Percentiles rank a stretch among this genome's conserved stretches.
Conservation (phyloP, 1,140 invertebrate genomes). For the Macrostomum lignano region DNA sequence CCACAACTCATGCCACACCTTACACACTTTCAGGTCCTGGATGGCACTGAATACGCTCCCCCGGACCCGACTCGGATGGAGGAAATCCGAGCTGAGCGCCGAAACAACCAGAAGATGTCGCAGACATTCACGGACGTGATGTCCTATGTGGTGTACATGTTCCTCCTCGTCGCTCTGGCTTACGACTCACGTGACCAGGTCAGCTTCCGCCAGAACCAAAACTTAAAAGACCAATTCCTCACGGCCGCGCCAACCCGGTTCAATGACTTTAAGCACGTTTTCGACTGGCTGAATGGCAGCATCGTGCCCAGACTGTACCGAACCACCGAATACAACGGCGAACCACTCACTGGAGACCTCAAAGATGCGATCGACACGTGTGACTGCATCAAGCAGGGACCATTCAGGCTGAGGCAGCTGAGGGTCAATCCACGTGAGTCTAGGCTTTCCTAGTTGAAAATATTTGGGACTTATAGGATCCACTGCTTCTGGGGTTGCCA, state of each 20-base stretch:
- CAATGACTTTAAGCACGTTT: no score
- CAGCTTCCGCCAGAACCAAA: constrained; percentile 36
- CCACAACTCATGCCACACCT: no score
- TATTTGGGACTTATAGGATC: no score
- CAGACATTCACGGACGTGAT: neutral
- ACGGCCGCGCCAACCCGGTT: no score
- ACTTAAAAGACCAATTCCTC: constrained; percentile 48
- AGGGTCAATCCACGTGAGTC: constrained; percentile 9
- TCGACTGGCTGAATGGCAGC: no score
- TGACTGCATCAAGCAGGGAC: constrained; percentile 10
- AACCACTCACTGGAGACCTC: neutral
- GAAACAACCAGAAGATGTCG: neutral
- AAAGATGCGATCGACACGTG: constrained; percentile 8
- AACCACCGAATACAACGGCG: no score
- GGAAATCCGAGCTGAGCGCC: neutral
- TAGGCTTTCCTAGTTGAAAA: no score
- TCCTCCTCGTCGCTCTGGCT: constrained; percentile 1
- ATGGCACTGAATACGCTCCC: no score
- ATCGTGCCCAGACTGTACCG: no score
- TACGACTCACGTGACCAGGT: neutral
- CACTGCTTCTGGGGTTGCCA: no score
- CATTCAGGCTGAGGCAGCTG: constrained; percentile 10
- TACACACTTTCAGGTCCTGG: no score
- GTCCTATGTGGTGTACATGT: neutral
- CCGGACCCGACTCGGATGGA: neutral